Conservation (phyloP, 1,140 invertebrate species). For the Sycophila sp. region DNA sequence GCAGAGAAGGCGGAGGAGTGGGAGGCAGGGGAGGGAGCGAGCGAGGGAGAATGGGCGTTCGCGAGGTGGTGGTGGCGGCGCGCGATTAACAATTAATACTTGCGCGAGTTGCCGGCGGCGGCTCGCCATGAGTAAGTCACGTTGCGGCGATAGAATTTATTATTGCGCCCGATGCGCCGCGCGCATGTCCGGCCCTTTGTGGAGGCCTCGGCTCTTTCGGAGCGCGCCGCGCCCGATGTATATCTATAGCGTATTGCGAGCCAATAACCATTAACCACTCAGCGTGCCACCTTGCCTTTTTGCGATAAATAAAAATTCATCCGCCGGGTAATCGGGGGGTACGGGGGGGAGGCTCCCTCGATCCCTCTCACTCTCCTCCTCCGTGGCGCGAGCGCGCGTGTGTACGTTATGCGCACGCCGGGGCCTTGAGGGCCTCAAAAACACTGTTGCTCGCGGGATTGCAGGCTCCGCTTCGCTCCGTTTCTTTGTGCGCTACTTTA, state of each 20-base stretch:
- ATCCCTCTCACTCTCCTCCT: too few relatives aligned
- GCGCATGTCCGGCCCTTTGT: conserved; percentile 36
- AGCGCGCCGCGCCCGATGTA: not conserved
- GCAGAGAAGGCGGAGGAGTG: not conserved
- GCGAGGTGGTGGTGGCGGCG: not conserved
- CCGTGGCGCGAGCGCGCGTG: not conserved
- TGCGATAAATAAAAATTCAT: conserved; percentile 58
- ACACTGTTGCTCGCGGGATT: conserved; percentile 33
- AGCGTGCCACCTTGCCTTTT: conserved; percentile 53
- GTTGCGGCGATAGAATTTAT: conserved; percentile 59
- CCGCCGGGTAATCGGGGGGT: conserved; percentile 56
- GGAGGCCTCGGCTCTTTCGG: not conserved
- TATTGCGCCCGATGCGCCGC: conserved; percentile 47
- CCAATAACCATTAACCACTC: conserved; percentile 61
- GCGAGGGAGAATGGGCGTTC: not conserved
- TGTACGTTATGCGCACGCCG: conserved; percentile 19
- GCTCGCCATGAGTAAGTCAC: conserved; percentile 54
- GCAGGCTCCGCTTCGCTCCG: not conserved
- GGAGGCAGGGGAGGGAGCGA: not conserved
- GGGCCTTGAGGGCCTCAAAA: conserved; percentile 53
- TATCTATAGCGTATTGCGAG: conserved; percentile 51
- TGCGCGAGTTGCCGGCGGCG: conserved; percentile 32
- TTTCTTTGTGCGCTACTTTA: not conserved
- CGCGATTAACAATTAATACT: conserved; percentile 58
- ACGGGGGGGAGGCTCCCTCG: too few relatives aligned